Evolutionary conservation across 2,888 invertebrate species (phyloP), one percentile per base, ranked within the genome.

Genomic region (Meiosimyza decipiens): DNA sequence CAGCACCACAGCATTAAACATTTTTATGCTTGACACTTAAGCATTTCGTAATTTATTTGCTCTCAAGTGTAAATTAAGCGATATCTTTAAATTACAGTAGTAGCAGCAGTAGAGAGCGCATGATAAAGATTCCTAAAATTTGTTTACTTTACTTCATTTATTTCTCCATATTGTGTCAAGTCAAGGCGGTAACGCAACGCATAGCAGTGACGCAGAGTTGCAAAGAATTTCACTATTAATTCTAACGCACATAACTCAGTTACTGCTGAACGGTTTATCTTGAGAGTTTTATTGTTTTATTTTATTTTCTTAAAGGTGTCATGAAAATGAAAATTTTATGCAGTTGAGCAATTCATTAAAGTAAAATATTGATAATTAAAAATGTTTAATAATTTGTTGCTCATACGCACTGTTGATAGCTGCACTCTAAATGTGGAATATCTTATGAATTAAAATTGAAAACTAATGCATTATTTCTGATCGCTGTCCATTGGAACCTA

Each of bases 41-140:
- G 28, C 28, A 28, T 18, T 28, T 62, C 50, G 49, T 63, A 54
- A 71, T 71, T 71, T 63, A 71, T 64, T 71, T 71, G 60, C 62
- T 12, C 71, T 63, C 57, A 64, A 71, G 71, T 71, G 64, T 64
- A 71, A 71, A 71, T 71, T 71, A 71, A 71, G 62, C 63, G 54
- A 71, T 71, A 52, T 71, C 71, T 65, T 54, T 66, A 71, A 71
- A 65, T 71, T 71, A 59, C 52, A 59, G 40, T 9, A 28, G 40
- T 7, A 40, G 9, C 40, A 40, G 40, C 28, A 40, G 40, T 40
- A 1, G 9, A 40, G 40, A 40, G 40, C 40, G 40, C 66, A 51
- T 33, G 50, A 51, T 22, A 15, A 13, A 22, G 47, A 49, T 63
- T 63, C 63, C 40, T 22, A 51, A 51, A 64, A 64, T 64, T 50